A percentile compares a stretch with the other conserved stretches of the same genome.
phyloP scores from a whole-genome alignment of 1,140 invertebrate genomes.

The roundworm (Caenorhabditis elegans) region WBcel235 BX284604.4:10812001-10812500 shows the following conservation, averaged over 20 bases:
- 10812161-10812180: too few relatives aligned
- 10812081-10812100: too few relatives aligned
- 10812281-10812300: neutral
- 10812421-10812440: conserved; percentile 4
- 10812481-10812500: neutral
- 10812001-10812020: too few relatives aligned
- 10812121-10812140: too few relatives aligned
- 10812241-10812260: neutral
- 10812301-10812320: neutral
- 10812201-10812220: too few relatives aligned
- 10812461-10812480: conserved; percentile 4
- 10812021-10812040: too few relatives aligned
- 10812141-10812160: too few relatives aligned
- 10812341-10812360: neutral
- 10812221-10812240: neutral
- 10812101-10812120: too few relatives aligned
- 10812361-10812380: neutral
- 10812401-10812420: neutral
- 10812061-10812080: too few relatives aligned
- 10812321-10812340: neutral
- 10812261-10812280: conserved; percentile 16
- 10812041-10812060: too few relatives aligned
- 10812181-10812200: too few relatives aligned
- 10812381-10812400: too few relatives aligned
- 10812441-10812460: conserved; percentile 17